phyloP scores from a whole-genome alignment of 2,888 invertebrate species.

The Oligia fasciuncula region DNA sequence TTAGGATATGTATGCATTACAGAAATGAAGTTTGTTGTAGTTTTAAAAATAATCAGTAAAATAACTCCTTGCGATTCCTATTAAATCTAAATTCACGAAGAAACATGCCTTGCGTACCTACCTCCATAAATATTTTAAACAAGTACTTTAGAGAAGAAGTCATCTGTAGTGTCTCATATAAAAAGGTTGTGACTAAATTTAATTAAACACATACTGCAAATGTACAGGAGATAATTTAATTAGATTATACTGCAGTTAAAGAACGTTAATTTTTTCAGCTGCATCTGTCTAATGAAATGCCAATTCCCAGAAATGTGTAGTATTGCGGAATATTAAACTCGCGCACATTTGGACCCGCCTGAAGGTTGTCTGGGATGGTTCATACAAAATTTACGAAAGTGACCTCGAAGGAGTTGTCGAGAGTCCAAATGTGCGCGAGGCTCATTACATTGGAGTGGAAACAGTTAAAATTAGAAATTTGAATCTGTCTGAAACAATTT shows the following conservation, averaged over 20 bases:
- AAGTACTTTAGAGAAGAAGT: background rate
- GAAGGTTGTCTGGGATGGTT: background rate
- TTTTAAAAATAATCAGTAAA: background rate
- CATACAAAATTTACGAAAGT: background rate
- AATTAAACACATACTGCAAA: background rate
- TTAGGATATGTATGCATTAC: background rate
- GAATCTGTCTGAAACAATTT: background rate
- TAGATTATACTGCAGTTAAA: background rate
- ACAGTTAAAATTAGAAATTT: background rate
- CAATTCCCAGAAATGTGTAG: conserved; percentile 2
- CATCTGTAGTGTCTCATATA: background rate
- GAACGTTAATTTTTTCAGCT: conserved; percentile 11
- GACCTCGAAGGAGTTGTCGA: background rate
- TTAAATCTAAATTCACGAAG: background rate
- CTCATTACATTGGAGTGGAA: background rate
- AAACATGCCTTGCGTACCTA: background rate
- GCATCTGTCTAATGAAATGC: conserved; percentile 9
- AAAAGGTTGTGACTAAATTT: background rate
- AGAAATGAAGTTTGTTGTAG: background rate
- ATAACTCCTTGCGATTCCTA: background rate
- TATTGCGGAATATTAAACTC: background rate
- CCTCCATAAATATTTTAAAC: no score
- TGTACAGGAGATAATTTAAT: background rate
- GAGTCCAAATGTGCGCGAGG: background rate
- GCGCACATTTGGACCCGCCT: background rate